These are phyloP conservation scores for Aplodontia rufa DNA, from an alignment of 2,113 vertebrate species.

Conservation along the genomic window DNA sequence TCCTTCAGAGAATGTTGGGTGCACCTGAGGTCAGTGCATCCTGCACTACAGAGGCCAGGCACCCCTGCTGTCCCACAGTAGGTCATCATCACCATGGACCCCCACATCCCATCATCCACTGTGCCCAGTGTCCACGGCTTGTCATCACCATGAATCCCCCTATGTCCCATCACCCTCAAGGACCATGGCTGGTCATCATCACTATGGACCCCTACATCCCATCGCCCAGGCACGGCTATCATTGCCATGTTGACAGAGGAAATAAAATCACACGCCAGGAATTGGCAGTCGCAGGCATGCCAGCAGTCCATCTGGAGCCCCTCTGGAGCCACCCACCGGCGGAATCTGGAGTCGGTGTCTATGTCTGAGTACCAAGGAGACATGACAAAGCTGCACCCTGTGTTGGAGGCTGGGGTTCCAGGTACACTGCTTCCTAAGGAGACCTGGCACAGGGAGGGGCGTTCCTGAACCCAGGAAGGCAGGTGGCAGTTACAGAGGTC, in stretches of 20 bases:
- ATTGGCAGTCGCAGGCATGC: fast-evolving
- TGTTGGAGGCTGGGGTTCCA: fast-evolving
- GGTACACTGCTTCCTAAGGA: fast-evolving
- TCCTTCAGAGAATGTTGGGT: fast-evolving
- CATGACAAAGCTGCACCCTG: fast-evolving
- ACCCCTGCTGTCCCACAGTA: fast-evolving
- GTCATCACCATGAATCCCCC: fast-evolving
- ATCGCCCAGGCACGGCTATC: fast-evolving
- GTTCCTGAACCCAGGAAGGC: fast-evolving
- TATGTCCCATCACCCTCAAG: no score
- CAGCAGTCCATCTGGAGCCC: fast-evolving
- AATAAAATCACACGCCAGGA: not conserved
- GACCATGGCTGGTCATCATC: fast-evolving
- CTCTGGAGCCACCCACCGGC: not conserved
- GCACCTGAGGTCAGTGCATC: fast-evolving
- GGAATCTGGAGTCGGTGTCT: fast-evolving
- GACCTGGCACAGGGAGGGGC: fast-evolving
- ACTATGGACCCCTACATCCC: fast-evolving
- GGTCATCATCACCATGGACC: fast-evolving
- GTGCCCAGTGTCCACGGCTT: fast-evolving
- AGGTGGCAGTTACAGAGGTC: no score
- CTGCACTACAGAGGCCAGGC: not conserved
- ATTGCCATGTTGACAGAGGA: not conserved
- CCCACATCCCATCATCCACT: fast-evolving
- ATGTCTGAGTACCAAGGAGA: not conserved